These are phyloP conservation scores for Echeneis naucrates DNA, from an alignment of 2,797 vertebrate genomes.

Conservation along the genomic window DNA sequence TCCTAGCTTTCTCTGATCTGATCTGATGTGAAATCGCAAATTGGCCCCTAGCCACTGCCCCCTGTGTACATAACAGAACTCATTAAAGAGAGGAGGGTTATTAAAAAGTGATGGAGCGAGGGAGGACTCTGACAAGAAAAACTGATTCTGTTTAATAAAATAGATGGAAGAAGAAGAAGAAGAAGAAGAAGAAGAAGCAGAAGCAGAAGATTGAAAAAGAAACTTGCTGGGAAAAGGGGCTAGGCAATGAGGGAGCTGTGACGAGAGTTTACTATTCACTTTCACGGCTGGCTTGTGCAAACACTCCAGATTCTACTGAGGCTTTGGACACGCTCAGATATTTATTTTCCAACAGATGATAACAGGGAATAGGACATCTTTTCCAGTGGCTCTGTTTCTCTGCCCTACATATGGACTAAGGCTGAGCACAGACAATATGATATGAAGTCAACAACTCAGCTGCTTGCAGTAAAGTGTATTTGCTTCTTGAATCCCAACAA, in stretches of 20 bases:
- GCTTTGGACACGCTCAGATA: conserved; percentile 63
- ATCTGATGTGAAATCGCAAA: conserved; percentile 84
- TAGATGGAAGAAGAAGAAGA: conserved; percentile 44
- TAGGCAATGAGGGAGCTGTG: conserved; percentile 59
- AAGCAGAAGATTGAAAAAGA: conserved; percentile 52
- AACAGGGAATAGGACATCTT: conserved; percentile 68
- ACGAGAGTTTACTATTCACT: conserved; percentile 68
- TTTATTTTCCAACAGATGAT: conserved; percentile 66
- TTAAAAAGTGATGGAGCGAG: conserved; percentile 84
- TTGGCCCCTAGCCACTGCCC: conserved; percentile 81
- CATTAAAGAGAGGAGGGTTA: conserved; percentile 84
- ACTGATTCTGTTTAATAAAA: conserved; percentile 78
- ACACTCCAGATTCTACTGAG: conserved; percentile 57
- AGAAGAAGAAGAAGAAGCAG: conserved; percentile 33
- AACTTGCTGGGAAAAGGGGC: conserved; percentile 53
- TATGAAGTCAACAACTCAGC: conserved; percentile 31
- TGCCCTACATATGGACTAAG: conserved; percentile 66
- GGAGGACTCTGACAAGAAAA: conserved; percentile 79
- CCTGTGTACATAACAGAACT: conserved; percentile 85
- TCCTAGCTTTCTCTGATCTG: conserved; percentile 75
- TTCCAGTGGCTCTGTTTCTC: conserved; percentile 39
- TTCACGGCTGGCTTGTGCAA: conserved; percentile 58
- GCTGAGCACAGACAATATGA: conserved; percentile 46
- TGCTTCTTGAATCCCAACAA: conserved; percentile 45
- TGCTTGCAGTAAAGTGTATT: conserved; percentile 17